Base-by-base conservation (phyloP, 2,888 invertebrate genomes). In the Lasioglossum pauxillum region DNA sequence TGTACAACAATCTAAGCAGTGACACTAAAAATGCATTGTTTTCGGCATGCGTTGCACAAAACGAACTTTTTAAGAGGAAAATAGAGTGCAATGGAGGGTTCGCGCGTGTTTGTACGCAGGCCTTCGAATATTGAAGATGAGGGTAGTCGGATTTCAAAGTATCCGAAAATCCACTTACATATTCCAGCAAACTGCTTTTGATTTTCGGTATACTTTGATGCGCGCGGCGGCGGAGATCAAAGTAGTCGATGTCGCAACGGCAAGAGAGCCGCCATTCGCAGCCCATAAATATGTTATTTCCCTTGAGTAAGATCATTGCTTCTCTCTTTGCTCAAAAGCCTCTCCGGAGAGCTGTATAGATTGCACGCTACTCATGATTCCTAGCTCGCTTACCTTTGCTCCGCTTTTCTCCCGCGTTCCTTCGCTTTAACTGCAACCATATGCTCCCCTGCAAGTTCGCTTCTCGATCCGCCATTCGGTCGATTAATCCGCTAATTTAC, bases 271-370 rank as follows among this genome's bases (percentile, higher is more conserved):
- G 74, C 84, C 74, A 84, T 78, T 84, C 80, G 75, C 84, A 78
- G 57, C 75, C 84, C 71, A 84, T 84, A 81, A 84, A 84, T 84
- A 84, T 81, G 81, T 84, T 84, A 84, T 84, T 81, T 84, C 84
- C 84, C 84, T 60, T 31, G 84, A 77, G 84, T 69, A 49, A 76
- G 84, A 84, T 84, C 81, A 84, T 78, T 78, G 84, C 69, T 78
- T 71, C 77, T 81, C 80, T 78, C 77, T 81, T 75, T 67, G 64
- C 71, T 60, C 71, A 78, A 75, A 41, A 75, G 60, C 46, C 78
- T 35, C 84, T 78, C 82, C 23, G 19, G 78, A 72, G 84, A 72
- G 57, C 75, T 72, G 41, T 64, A 75, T 53, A 75, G 71, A 79
- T 79, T 78, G 78, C 84, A 72, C 82, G 60, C 84, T 84, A 73